phyloP scores from a whole-genome alignment of 2,888 invertebrate species.

The Ecdyonurus torrentis region DNA sequence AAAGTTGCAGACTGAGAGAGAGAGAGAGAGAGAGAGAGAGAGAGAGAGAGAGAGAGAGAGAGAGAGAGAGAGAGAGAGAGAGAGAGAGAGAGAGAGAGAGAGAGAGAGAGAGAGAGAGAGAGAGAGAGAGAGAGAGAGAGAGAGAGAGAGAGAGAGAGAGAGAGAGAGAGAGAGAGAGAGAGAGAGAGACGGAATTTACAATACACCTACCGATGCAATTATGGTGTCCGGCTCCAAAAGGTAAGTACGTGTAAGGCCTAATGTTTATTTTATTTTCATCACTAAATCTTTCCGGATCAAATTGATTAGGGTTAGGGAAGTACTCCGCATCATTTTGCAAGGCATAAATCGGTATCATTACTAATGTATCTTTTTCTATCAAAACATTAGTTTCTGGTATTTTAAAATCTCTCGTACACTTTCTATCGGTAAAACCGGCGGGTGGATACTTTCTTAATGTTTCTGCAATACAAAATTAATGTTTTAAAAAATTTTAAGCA shows the following conservation, averaged over 20 bases:
- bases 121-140: too few species aligned
- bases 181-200: too few species aligned
- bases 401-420: conserved; percentile 22
- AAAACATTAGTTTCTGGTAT: conserved; percentile 15
- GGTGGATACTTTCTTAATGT: conserved; percentile 26
- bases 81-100: too few species aligned
- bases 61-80: too few species aligned
- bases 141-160: too few species aligned
- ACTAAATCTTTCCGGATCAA: conserved; percentile 37
- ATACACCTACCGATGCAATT: conserved; percentile 8
- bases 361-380: conserved; percentile 32
- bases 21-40: too few species aligned
- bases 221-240: conserved; percentile 6
- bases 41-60: too few species aligned
- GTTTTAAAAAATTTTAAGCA: too few species aligned
- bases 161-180: too few species aligned
- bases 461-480: conserved; percentile 17
- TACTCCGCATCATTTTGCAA: conserved; percentile 38
- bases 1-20: too few species aligned
- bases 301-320: conserved; percentile 36
- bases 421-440: conserved; percentile 21
- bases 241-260: conserved; percentile 13
- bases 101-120: too few species aligned
- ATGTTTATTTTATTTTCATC: conserved; percentile 14
- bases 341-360: conserved; percentile 36